Evolutionary conservation across 2,797 vertebrate species (phyloP).

Genomic region (Podarcis lilfordi): DNA sequence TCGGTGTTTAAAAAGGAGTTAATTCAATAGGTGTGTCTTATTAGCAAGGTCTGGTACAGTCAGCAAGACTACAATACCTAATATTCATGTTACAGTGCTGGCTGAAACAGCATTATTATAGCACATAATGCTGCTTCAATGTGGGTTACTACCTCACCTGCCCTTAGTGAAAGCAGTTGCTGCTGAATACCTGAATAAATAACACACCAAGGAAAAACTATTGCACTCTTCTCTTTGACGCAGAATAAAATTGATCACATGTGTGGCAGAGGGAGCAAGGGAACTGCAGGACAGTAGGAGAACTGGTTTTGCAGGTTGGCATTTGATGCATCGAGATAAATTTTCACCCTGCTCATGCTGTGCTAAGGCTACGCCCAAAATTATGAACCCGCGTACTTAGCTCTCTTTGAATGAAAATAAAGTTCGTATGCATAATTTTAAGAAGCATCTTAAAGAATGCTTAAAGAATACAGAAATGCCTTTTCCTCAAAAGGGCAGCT

Average conservation of each 20-base stretch:
- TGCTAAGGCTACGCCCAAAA: conserved; percentile 49
- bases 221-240: background rate
- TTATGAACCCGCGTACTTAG: conserved; percentile 12
- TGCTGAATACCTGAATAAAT: background rate
- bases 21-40: background rate
- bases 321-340: conserved; percentile 36
- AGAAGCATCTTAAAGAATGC: background rate
- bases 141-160: background rate
- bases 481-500: too few relatives aligned
- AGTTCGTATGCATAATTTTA: background rate
- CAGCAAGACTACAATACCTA: background rate
- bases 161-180: background rate
- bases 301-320: conserved; percentile 57
- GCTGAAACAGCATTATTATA: too few relatives aligned
- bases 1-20: background rate
- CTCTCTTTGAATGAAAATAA: background rate
- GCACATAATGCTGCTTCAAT: too few relatives aligned
- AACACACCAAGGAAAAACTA: background rate
- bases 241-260: conserved; percentile 36
- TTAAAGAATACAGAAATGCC: too few relatives aligned
- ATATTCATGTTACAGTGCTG: background rate
- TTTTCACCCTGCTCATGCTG: fast-evolving
- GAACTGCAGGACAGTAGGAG: conserved; percentile 41
- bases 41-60: background rate
- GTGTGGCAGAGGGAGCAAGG: conserved; percentile 38